Base-by-base conservation (phyloP, 2,888 invertebrate species). In the Cylloceria caligata region DNA sequence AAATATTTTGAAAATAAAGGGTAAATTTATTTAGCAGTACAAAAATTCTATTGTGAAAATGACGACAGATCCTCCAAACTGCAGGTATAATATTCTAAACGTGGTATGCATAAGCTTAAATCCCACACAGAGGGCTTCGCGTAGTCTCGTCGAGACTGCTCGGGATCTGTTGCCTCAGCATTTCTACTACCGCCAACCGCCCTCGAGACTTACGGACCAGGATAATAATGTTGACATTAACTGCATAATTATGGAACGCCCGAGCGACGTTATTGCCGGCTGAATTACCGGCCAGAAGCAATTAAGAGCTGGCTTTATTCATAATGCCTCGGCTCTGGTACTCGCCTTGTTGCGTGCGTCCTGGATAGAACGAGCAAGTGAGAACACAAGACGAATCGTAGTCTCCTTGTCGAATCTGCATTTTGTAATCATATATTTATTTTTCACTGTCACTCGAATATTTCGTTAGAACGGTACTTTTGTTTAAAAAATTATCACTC, bases 191-290 rank as follows among this genome's bases (percentile, higher is more conserved):
- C 64, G 71, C 74, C 47, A 72, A 64, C 69, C 75, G 68, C 83
- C 81, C 76, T 79, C 72, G 79, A 74, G 80, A 77, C 81, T 86
- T 79, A 83, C 83, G 84, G 78, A 84, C 83, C 83, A 82, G 89
- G 88, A 91, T 90, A 91, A 90, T 91, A 91, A 90, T 89, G 91
- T 90, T 90, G 89, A 89, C 88, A 87, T 90, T 89, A 91, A 91
- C 89, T 89, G 90, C 90, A 90, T 91, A 90, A 90, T 91, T 90
- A 90, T 89, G 89, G 90, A 90, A 88, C 89, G 88, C 90, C 89
- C 88, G 87, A 85, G 88, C 87, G 87, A 86, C 88, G 89, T 90
- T 89, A 90, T 89, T 89, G 88, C 89, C 87, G 75, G 86, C 88
- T 89, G 89, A 90, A 90, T 90, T 89, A 89, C 89, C 89, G 86